Percentiles rank a stretch among this genome's conserved stretches.
phyloP scores from a whole-genome alignment of 2,797 vertebrate species.

The Hapalemur alaotrensis region DNA sequence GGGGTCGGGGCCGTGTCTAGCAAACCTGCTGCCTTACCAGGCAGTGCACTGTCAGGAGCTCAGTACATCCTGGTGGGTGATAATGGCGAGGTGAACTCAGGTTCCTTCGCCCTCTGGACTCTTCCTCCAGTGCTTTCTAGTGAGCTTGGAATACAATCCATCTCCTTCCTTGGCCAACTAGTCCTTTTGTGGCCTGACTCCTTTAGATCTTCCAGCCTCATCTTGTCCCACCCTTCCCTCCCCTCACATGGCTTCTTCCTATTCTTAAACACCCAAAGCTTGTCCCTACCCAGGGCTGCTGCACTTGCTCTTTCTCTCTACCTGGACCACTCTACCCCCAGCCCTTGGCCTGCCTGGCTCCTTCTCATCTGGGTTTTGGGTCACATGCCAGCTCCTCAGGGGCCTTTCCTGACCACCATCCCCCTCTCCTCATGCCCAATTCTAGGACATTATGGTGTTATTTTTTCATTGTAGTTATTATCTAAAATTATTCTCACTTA shows the following conservation, averaged over 20 bases:
- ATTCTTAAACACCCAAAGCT: neutral
- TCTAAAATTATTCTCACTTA: neutral
- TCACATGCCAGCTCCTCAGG: neutral
- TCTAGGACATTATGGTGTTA: neutral
- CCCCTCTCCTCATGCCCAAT: neutral
- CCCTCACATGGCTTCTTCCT: neutral
- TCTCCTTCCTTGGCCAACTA: neutral
- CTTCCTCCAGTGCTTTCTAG: neutral
- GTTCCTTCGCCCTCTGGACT: neutral
- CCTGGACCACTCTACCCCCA: neutral
- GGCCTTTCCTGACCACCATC: neutral
- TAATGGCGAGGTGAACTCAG: neutral
- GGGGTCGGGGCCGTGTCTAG: neutral
- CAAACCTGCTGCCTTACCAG: neutral
- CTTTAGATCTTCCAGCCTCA: neutral
- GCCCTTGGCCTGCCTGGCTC: neutral
- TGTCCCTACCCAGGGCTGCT: neutral
- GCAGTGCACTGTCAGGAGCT: neutral
- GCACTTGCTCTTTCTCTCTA: neutral
- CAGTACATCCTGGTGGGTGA: accelerated
- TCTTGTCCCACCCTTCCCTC: too few relatives aligned
- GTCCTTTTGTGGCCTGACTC: neutral
- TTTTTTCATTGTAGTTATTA: neutral
- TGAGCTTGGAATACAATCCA: neutral
- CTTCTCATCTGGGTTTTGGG: neutral